Evolutionary conservation across 2,113 vertebrate species (phyloP), one percentile per base, ranked within the genome.

Genomic region (Sterna hirundo): DNA sequence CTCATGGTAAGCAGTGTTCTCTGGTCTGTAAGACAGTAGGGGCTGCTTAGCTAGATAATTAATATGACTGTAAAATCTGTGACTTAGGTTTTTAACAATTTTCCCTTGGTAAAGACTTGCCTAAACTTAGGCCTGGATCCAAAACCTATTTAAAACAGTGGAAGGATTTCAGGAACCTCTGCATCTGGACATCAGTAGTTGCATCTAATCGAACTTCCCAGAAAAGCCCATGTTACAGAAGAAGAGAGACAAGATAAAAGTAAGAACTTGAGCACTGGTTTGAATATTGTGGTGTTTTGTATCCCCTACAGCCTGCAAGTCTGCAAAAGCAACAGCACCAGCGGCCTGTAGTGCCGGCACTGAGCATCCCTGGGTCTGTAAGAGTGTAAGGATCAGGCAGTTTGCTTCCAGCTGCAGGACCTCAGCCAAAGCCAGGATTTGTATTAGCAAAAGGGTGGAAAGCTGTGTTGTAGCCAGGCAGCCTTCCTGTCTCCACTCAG

Each of bases 1-100:
- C 64, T 96, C 75, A 55, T 88, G 96, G 90, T 92, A 96, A 94
- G 90, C 90, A 93, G 83, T 70, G 34, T 95, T 97, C 93, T 88
- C 55, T 93, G 92, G n/a, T 69, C 80, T 95, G 68, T 83, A 61
- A 81, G 49, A 82, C 10, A 88, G 77, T 90, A 92, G 71, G 91
- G 61, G 52, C 90, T 97, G 94, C 61, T 96, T 82, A 95, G 84
- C 66, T 52, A 61, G 87, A 92, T 93, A 93, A 86, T 96, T 96
- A 82, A 93, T 81, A 36, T 86, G 78, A 64, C 72, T 92, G 78
- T 95, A 96, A 95, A 93, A 88, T 83, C 85, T 93, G 61, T 88
- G 60, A 86, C 51, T 91, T 86, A 84, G 72, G 44, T 81, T 93
- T 95, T 91, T 86, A 94, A 78, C 66, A 70, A 32, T 93, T 95